These are phyloP conservation scores for Rhaphigaster nebulosa DNA, from an alignment of 2,888 invertebrate genomes.

Conservation along the genomic window DNA sequence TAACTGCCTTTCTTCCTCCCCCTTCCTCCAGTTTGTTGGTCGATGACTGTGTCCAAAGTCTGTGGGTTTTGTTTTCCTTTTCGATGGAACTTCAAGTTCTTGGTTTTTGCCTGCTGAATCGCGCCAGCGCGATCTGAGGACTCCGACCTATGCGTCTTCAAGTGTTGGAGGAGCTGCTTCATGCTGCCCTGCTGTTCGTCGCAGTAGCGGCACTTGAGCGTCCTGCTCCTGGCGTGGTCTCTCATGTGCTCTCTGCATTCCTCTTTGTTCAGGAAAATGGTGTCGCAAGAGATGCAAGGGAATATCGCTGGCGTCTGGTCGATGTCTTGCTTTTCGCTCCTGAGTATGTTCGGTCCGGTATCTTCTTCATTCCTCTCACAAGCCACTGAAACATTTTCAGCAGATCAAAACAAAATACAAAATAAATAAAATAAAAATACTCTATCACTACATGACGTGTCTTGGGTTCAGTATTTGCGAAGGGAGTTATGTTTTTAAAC, in stretches of 20 bases:
- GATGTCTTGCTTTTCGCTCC: neutral
- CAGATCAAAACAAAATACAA: no score
- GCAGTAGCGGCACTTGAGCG: constrained; percentile 22
- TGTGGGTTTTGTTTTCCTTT: neutral
- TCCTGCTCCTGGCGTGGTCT: neutral
- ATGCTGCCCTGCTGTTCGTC: neutral
- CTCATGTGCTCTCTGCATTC: constrained; percentile 1
- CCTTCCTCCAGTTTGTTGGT: neutral
- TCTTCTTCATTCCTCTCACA: neutral
- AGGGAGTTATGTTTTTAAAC: no score
- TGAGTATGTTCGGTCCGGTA: neutral
- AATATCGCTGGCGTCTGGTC: neutral
- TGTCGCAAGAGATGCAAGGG: constrained; percentile 3
- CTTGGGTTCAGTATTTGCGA: no score
- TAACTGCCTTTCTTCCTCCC: no score
- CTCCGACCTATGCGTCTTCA: neutral
- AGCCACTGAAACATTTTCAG: neutral
- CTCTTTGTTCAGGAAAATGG: neutral
- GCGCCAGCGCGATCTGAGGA: neutral
- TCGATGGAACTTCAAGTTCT: neutral
- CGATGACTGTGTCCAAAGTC: neutral
- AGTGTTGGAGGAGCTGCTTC: neutral
- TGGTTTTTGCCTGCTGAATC: neutral
- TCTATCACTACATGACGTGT: no score
- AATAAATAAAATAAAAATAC: no score